Evolutionary conservation across 2,888 invertebrate species (phyloP).

Genomic region (Habroteleia sp.): DNA sequence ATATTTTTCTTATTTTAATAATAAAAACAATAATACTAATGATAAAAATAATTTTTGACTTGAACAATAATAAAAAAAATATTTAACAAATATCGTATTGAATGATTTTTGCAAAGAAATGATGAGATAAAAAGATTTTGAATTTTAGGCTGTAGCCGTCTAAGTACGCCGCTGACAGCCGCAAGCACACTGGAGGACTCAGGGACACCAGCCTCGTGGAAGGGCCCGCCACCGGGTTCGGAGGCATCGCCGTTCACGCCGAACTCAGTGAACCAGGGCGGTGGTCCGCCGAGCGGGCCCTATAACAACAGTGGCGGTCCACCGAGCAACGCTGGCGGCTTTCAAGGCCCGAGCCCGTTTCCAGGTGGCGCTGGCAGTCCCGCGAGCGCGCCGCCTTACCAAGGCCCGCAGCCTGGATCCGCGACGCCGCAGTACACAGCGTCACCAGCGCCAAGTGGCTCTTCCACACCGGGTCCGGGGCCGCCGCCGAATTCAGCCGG

Average conservation of each 20-base stretch:
- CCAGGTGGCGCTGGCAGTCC: slow-evolving; percentile 89
- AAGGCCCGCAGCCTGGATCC: slow-evolving; percentile 88
- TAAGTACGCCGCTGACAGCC: slow-evolving; percentile 80
- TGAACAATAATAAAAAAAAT: too few species aligned
- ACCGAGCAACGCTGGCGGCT: slow-evolving; percentile 82
- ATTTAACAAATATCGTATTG: too few species aligned
- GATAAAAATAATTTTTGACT: too few species aligned
- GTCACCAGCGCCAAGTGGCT: slow-evolving; percentile 91
- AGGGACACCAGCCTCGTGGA: slow-evolving; percentile 87
- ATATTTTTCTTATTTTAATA: too few species aligned
- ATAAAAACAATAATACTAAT: too few species aligned
- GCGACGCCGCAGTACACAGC: slow-evolving; percentile 92
- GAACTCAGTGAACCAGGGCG: slow-evolving; percentile 83
- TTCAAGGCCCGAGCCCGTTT: slow-evolving; percentile 83
- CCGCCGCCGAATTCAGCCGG: slow-evolving; percentile 83
- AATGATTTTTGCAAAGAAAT: too few species aligned
- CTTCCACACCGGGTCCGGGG: slow-evolving; percentile 90
- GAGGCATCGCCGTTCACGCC: slow-evolving; percentile 86
- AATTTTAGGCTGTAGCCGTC: slow-evolving; percentile 95
- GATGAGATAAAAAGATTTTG: too few species aligned
- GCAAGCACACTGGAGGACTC: slow-evolving; percentile 89
- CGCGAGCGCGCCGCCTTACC: slow-evolving; percentile 87
- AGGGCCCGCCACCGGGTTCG: slow-evolving; percentile 87
- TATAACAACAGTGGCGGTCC: slow-evolving; percentile 81
- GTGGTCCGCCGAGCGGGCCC: slow-evolving; percentile 81